A percentile compares a stretch with the other conserved stretches of the same genome.
These are phyloP conservation scores for Neodontobutis hainanensis DNA, from an alignment of 2,113 vertebrate genomes.

Conservation along the genomic window DNA sequence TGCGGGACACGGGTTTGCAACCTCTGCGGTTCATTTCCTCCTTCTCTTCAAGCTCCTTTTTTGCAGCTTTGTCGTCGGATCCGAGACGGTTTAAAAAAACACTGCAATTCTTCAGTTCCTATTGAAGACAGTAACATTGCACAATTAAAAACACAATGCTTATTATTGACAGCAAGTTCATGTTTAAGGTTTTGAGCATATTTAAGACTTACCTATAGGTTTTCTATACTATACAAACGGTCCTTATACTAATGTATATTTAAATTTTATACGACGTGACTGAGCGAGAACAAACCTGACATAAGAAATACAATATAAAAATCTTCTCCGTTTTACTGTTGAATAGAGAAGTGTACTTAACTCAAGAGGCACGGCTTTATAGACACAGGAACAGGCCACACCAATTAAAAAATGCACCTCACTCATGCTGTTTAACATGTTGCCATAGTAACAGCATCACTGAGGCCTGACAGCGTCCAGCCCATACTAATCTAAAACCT, in stretches of 20 bases:
- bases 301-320: too few species aligned
- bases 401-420: slow-evolving; percentile 40
- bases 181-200: too few species aligned
- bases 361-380: background rate
- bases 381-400: slow-evolving; percentile 5
- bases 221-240: too few species aligned
- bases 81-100: slow-evolving; percentile 64
- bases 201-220: too few species aligned
- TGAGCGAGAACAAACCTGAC: too few species aligned
- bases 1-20: slow-evolving; percentile 68
- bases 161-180: too few species aligned
- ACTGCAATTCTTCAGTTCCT: slow-evolving; percentile 61
- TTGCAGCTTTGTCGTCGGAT: slow-evolving; percentile 30
- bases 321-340: too few species aligned
- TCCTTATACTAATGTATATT: too few species aligned
- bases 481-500: background rate
- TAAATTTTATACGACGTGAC: too few species aligned
- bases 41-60: slow-evolving; percentile 61
- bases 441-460: background rate
- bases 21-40: slow-evolving; percentile 71
- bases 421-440: background rate
- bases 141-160: too few species aligned
- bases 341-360: too few species aligned
- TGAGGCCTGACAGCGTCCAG: too few species aligned
- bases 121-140: slow-evolving; percentile 10